A percentile compares a stretch with the other conserved stretches of the same genome.
These are phyloP conservation scores for Eupeodes latifasciatus DNA, from an alignment of 2,888 invertebrate genomes.

Conservation along the genomic window DNA sequence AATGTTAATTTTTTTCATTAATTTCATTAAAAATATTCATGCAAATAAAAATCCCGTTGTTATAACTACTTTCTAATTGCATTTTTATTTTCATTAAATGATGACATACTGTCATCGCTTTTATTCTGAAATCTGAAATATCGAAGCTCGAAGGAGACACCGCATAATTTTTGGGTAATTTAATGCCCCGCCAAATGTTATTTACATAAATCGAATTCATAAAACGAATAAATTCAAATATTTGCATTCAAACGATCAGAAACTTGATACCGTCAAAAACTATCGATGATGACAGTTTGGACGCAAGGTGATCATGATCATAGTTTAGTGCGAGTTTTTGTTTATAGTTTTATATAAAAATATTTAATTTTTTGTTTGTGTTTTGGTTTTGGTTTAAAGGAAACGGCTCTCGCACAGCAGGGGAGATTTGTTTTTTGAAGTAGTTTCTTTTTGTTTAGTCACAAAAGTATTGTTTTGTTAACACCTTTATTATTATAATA, in stretches of 20 bases:
- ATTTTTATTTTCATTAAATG: slow-evolving; percentile 52
- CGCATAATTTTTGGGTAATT: slow-evolving; percentile 56
- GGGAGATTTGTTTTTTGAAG: slow-evolving; percentile 51
- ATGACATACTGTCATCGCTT: slow-evolving; percentile 69
- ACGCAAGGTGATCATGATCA: slow-evolving; percentile 64
- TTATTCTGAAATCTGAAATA: too few species aligned
- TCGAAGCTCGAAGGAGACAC: slow-evolving; percentile 46
- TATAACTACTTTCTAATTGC: slow-evolving; percentile 49
- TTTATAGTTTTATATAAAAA: background rate
- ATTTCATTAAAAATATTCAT: slow-evolving; percentile 44
- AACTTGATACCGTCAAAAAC: slow-evolving; percentile 54
- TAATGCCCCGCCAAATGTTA: slow-evolving; percentile 46
- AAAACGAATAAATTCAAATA: slow-evolving; percentile 37
- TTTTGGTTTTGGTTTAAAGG: slow-evolving; percentile 17
- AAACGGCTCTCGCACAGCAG: slow-evolving; percentile 63
- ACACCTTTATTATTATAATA: slow-evolving; percentile 63
- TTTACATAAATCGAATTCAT: slow-evolving; percentile 63
- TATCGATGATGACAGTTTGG: slow-evolving; percentile 56
- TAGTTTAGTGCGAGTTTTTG: slow-evolving; percentile 51
- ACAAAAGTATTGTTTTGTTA: slow-evolving; percentile 68
- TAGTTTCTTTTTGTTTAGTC: slow-evolving; percentile 14
- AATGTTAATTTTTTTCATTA: background rate
- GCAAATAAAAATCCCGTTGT: slow-evolving; percentile 61
- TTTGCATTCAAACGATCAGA: slow-evolving; percentile 69
- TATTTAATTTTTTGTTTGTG: background rate